A percentile compares a stretch with the other conserved stretches of the same genome.
These are phyloP conservation scores for Rhaphigaster nebulosa DNA, from an alignment of 2,888 invertebrate species.

Conservation along the genomic window DNA sequence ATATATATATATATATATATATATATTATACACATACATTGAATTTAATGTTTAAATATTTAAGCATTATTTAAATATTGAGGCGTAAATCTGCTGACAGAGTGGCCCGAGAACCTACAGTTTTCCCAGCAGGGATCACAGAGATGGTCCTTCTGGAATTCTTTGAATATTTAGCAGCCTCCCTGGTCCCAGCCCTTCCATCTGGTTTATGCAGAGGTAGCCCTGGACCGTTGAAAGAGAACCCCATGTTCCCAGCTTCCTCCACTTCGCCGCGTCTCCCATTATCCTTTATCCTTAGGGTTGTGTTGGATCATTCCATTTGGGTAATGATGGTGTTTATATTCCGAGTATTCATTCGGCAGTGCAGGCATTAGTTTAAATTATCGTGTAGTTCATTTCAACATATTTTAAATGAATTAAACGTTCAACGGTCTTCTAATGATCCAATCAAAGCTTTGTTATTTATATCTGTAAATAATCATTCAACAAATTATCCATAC, in stretches of 20 bases:
- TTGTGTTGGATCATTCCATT: not conserved
- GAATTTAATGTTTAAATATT: not conserved
- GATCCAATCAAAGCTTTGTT: too few species aligned
- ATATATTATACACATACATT: not conserved
- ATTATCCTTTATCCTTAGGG: not conserved
- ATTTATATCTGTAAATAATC: too few species aligned
- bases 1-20: too few species aligned
- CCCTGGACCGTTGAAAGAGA: not conserved
- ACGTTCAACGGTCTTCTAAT: too few species aligned
- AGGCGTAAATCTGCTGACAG: not conserved
- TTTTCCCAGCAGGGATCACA: not conserved
- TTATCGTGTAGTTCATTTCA: not conserved
- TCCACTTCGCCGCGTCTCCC: not conserved
- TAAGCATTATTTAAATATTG: not conserved
- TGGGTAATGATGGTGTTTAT: not conserved
- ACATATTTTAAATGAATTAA: too few species aligned
- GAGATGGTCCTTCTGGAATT: not conserved
- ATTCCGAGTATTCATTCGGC: not conserved
- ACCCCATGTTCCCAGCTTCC: not conserved
- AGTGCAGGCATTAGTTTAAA: not conserved
- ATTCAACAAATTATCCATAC: too few species aligned
- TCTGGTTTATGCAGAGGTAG: constrained; percentile 8
- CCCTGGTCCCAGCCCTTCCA: not conserved
- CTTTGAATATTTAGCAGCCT: constrained; percentile 28
- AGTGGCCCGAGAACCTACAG: not conserved